Evolutionary conservation across 1,140 invertebrate genomes (phyloP).

Genomic region (Metopolophium dirhodum): DNA sequence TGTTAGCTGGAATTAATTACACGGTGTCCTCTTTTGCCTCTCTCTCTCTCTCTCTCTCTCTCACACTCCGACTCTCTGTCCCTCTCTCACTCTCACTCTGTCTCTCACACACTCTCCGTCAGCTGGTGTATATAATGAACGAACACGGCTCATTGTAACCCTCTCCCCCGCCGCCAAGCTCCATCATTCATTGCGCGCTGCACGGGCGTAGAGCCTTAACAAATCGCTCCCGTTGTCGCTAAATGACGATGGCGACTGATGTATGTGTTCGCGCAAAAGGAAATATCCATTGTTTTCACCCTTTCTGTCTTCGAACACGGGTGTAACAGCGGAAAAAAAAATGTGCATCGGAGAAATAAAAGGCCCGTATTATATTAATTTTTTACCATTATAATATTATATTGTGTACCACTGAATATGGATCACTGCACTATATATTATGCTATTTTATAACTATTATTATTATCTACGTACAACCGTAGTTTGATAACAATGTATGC

Average conservation of each 20-base stretch:
- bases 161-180: not conserved
- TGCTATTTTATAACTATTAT: not conserved
- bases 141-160: constrained; percentile 28
- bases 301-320: constrained; percentile 28
- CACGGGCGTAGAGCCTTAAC: constrained; percentile 27
- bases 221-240: constrained; percentile 41
- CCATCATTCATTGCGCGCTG: constrained; percentile 41
- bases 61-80: not conserved
- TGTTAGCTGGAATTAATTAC: constrained; percentile 42
- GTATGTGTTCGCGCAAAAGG: constrained; percentile 19
- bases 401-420: not conserved
- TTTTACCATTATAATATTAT: not conserved
- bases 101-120: not conserved
- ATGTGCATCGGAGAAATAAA: not conserved
- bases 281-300: constrained; percentile 51
- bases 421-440: not conserved
- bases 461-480: not conserved
- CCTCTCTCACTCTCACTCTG: constrained; percentile 9
- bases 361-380: not conserved
- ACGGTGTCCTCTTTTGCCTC: constrained; percentile 47
- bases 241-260: constrained; percentile 33
- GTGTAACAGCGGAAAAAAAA: not conserved
- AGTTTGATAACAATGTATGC: not conserved
- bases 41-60: constrained; percentile 3
- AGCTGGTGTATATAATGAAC: constrained; percentile 16